Evolutionary conservation across 2,888 invertebrate genomes (phyloP).

Genomic region (Desoria tigrina): DNA sequence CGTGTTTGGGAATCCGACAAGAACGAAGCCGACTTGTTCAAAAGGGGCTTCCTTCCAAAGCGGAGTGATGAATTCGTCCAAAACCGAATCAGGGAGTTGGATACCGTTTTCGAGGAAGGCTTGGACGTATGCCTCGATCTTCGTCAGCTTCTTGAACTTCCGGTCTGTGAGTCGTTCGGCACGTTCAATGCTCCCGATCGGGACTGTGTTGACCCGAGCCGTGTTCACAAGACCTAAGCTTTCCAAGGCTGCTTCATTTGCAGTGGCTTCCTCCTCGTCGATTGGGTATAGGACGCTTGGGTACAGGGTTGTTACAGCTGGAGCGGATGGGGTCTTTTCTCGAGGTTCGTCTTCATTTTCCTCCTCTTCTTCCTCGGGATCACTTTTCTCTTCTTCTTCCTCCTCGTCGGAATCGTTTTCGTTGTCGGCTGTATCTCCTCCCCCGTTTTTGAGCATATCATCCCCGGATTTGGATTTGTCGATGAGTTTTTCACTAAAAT

Average conservation of each 20-base stretch:
- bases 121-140: conserved; percentile 54
- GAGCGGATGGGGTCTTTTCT: neutral
- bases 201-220: conserved; percentile 29
- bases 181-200: conserved; percentile 34
- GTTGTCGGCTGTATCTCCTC: neutral
- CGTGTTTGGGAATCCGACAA: conserved; percentile 67
- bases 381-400: conserved; percentile 8
- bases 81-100: conserved; percentile 59
- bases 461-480: conserved; percentile 14
- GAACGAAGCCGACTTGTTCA: conserved; percentile 61
- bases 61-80: conserved; percentile 59
- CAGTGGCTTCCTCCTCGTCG: neutral
- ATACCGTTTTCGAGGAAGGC: conserved; percentile 62
- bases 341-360: neutral
- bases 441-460: conserved; percentile 12
- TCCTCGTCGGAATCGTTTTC: neutral
- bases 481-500: conserved; percentile 5
- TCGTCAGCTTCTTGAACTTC: conserved; percentile 32
- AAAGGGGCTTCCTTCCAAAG: conserved; percentile 64
- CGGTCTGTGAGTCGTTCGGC: conserved; percentile 29
- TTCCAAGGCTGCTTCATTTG: conserved; percentile 23
- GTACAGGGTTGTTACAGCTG: neutral
- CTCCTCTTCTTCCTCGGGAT: conserved; percentile 12
- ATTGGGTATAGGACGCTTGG: neutral
- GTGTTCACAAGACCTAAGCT: conserved; percentile 29